Conservation (phyloP, 1,140 invertebrate species). For the Papilio dardanus region DNA sequence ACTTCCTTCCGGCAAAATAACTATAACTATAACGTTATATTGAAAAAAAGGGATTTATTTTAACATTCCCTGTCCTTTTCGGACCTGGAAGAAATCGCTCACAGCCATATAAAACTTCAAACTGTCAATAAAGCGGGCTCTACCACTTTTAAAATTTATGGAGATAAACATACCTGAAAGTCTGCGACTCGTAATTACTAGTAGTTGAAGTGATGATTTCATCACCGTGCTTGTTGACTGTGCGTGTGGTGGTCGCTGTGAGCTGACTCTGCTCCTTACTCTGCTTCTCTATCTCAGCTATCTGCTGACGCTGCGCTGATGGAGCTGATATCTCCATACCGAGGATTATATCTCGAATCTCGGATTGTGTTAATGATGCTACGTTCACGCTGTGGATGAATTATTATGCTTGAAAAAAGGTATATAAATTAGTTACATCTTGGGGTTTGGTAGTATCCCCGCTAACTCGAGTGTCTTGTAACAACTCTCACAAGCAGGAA, state of each 20-base stretch:
- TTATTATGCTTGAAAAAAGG: background rate
- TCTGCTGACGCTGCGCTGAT: slow-evolving; percentile 98
- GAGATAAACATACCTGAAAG: slow-evolving; percentile 85
- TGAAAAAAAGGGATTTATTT: too few relatives aligned
- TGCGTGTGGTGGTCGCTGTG: slow-evolving; percentile 98
- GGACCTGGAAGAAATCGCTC: too few relatives aligned
- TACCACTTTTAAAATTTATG: too few relatives aligned
- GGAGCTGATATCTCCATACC: slow-evolving; percentile 99
- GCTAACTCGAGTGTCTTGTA: too few relatives aligned
- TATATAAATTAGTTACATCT: too few relatives aligned
- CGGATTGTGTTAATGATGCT: slow-evolving; percentile 98
- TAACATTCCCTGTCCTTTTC: too few relatives aligned
- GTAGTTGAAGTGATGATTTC: slow-evolving; percentile 99
- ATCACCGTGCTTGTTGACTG: slow-evolving; percentile 99
- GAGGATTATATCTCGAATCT: slow-evolving; percentile 99
- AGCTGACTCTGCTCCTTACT: slow-evolving; percentile 99
- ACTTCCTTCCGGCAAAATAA: too few relatives aligned
- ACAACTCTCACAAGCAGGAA: too few relatives aligned
- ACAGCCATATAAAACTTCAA: too few relatives aligned
- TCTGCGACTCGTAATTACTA: slow-evolving; percentile 99
- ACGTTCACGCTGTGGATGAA: slow-evolving; percentile 92
- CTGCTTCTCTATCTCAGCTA: slow-evolving; percentile 99
- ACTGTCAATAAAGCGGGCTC: too few relatives aligned
- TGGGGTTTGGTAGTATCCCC: too few relatives aligned
- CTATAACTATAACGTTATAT: too few relatives aligned